A percentile compares a stretch with the other conserved stretches of the same genome.
phyloP scores from a whole-genome alignment of 1,140 invertebrate species.

The Drosophila truncata region DNA sequence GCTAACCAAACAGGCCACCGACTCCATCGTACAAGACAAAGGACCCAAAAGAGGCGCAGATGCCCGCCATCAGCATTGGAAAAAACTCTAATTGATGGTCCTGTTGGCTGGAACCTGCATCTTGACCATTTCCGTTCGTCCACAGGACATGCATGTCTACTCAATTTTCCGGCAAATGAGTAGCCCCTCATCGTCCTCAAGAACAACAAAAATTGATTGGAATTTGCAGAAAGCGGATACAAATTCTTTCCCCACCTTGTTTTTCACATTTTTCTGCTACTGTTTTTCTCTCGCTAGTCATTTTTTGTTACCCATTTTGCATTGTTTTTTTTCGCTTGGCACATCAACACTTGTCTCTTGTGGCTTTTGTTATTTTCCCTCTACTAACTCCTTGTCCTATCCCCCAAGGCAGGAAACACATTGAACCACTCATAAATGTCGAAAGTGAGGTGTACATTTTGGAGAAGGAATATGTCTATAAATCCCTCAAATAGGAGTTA shows the following conservation, averaged over 20 bases:
- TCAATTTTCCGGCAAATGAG: slow-evolving; percentile 83
- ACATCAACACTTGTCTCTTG: slow-evolving; percentile 71
- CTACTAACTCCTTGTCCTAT: slow-evolving; percentile 7
- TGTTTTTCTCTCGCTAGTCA: slow-evolving; percentile 6
- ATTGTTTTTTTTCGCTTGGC: slow-evolving; percentile 19
- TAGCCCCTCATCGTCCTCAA: slow-evolving; percentile 47
- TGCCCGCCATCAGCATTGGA: slow-evolving; percentile 19
- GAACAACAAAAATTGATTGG: slow-evolving; percentile 76
- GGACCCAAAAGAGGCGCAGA: slow-evolving; percentile 35
- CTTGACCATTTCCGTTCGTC: slow-evolving; percentile 76
- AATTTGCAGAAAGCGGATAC: slow-evolving; percentile 75
- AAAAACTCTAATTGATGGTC: slow-evolving; percentile 67
- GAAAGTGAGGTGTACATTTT: slow-evolving; percentile 7
- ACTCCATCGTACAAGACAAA: slow-evolving; percentile 71
- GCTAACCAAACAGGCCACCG: slow-evolving; percentile 74
- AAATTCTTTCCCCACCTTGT: slow-evolving; percentile 41
- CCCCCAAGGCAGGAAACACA: neutral
- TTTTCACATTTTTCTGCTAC: slow-evolving; percentile 23
- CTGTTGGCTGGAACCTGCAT: slow-evolving; percentile 56
- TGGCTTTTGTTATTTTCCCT: slow-evolving; percentile 52
- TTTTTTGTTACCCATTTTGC: slow-evolving; percentile 7
- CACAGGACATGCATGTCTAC: slow-evolving; percentile 75
- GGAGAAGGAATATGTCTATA: neutral
- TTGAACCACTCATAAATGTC: slow-evolving; percentile 52
- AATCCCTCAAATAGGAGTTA: accelerated